These are phyloP conservation scores for Campylorhamphus procurvoides DNA, from an alignment of 2,113 vertebrate species.

Conservation along the genomic window DNA sequence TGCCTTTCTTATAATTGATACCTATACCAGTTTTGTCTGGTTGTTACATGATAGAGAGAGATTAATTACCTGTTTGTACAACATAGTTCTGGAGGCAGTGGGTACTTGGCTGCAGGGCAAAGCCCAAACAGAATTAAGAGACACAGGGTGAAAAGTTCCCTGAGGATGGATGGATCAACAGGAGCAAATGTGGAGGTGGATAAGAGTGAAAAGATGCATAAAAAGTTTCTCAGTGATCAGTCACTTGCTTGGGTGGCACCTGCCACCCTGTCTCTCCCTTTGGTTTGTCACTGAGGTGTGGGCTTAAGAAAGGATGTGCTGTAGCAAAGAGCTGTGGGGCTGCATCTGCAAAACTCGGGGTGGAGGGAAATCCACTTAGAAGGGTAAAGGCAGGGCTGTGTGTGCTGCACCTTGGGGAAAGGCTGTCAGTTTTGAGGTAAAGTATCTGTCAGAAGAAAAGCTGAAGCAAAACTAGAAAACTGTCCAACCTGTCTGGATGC, in stretches of 20 bases:
- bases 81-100: neutral
- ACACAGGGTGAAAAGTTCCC: neutral
- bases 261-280: neutral
- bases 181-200: neutral
- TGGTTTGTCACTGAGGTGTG: neutral
- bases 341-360: neutral
- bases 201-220: neutral
- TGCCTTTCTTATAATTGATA: neutral
- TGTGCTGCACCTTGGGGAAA: neutral
- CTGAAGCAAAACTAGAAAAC: constrained; percentile 33
- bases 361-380: neutral
- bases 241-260: neutral
- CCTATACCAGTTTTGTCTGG: neutral
- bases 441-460: constrained; percentile 30
- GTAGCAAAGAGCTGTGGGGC: neutral
- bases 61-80: neutral
- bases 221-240: neutral
- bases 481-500: constrained; percentile 6
- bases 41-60: neutral
- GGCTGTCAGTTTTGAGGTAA: constrained; percentile 17
- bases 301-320: neutral
- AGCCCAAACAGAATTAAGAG: neutral
- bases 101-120: neutral
- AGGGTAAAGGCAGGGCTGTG: neutral
- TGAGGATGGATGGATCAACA: neutral